Conservation (phyloP, 2,113 vertebrate genomes). For the Rhagologus leucostigma region DNA sequence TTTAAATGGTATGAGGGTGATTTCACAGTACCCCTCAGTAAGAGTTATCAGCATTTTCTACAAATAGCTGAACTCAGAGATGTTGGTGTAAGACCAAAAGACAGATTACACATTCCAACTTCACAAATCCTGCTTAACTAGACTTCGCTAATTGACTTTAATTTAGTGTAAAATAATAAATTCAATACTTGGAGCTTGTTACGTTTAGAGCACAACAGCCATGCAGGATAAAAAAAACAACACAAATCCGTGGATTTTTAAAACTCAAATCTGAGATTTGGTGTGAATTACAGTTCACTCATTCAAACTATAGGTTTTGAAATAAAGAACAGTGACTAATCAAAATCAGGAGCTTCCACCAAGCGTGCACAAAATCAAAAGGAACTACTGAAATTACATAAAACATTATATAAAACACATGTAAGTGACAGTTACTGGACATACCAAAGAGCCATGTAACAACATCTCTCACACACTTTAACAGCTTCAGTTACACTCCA, state of each 20-base stretch:
- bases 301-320: not conserved
- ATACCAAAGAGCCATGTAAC: not conserved
- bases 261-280: not conserved
- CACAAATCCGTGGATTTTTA: not conserved
- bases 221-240: not conserved
- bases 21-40: not conserved
- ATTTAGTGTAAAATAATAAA: not conserved
- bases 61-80: not conserved
- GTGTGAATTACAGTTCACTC: not conserved
- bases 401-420: not conserved
- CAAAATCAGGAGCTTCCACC: not conserved
- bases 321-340: not conserved
- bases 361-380: not conserved
- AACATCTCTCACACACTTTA: not conserved
- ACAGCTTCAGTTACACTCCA: not conserved
- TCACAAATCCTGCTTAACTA: not conserved
- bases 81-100: not conserved
- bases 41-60: not conserved
- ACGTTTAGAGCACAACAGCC: not conserved
- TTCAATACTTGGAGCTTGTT: not conserved
- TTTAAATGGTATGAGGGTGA: not conserved
- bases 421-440: not conserved
- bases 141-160: not conserved
- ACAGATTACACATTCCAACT: not conserved
- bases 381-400: not conserved